These are phyloP conservation scores for Phoebastria nigripes DNA, from an alignment of 2,797 vertebrate species.

Conservation along the genomic window DNA sequence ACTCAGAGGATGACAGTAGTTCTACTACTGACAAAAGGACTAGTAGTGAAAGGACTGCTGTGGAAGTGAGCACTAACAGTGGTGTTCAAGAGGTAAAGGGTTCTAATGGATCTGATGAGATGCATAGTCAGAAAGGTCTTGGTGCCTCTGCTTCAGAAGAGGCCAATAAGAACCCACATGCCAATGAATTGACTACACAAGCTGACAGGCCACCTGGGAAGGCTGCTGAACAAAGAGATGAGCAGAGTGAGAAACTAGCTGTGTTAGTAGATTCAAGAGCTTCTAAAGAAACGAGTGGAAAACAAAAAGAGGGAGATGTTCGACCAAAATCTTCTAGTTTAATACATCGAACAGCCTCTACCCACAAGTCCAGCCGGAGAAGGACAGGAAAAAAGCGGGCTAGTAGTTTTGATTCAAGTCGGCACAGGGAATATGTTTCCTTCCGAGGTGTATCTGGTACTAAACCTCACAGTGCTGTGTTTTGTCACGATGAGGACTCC, in stretches of 20 bases:
- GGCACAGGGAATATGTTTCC: slow-evolving; percentile 89
- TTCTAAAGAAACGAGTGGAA: slow-evolving; percentile 72
- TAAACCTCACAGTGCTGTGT: slow-evolving; percentile 89
- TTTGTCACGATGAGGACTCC: slow-evolving; percentile 90
- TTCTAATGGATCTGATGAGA: slow-evolving; percentile 57
- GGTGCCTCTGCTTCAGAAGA: slow-evolving; percentile 87
- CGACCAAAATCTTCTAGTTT: slow-evolving; percentile 81
- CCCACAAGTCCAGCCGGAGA: slow-evolving; percentile 83
- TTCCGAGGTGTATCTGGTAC: slow-evolving; percentile 82
- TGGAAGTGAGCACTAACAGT: slow-evolving; percentile 51
- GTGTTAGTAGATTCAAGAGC: slow-evolving; percentile 67
- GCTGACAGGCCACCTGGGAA: slow-evolving; percentile 63
- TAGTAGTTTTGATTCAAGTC: slow-evolving; percentile 94
- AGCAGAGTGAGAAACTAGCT: slow-evolving; percentile 67
- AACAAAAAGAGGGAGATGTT: slow-evolving; percentile 78
- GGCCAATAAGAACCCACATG: slow-evolving; percentile 97
- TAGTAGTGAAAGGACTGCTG: slow-evolving; percentile 70
- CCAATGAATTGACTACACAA: slow-evolving; percentile 86
- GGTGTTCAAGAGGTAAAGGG: slow-evolving; percentile 61
- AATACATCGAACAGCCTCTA: slow-evolving; percentile 87
- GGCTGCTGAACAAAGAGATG: slow-evolving; percentile 66
- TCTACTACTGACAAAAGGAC: slow-evolving; percentile 73
- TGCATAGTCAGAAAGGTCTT: slow-evolving; percentile 71
- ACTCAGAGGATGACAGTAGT: slow-evolving; percentile 70
- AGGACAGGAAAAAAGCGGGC: slow-evolving; percentile 92